A percentile compares a stretch with the other conserved stretches of the same genome.
Evolutionary conservation across 2,888 invertebrate species (phyloP).

Genomic region (Iphiclides podalirius): DNA sequence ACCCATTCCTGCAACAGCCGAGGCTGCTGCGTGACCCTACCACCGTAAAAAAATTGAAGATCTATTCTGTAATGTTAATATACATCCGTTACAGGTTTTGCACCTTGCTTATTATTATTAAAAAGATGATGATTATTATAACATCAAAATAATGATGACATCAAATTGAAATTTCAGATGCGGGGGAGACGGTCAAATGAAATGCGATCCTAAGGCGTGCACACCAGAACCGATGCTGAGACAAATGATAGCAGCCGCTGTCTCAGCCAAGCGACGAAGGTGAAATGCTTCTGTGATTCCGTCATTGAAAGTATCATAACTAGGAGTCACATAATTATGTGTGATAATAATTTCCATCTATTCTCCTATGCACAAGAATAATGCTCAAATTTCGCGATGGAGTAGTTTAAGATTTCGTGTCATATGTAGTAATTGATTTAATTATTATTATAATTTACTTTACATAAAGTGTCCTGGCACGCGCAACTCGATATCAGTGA

Average conservation of each 20-base stretch:
- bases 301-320: conserved; percentile 53
- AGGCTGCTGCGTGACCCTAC: too few species aligned
- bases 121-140: too few species aligned
- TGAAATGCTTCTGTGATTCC: conserved; percentile 66
- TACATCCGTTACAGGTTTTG: too few species aligned
- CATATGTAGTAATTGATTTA: conserved; percentile 69
- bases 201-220: conserved; percentile 94
- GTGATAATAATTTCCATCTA: conserved; percentile 69
- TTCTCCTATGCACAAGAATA: conserved; percentile 74
- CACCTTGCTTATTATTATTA: too few species aligned
- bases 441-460: conserved; percentile 54
- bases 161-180: conserved; percentile 89
- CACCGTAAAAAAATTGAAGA: too few species aligned
- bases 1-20: too few species aligned
- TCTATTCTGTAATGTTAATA: too few species aligned
- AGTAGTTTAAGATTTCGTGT: conserved; percentile 78
- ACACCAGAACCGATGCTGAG: conserved; percentile 94
- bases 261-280: conserved; percentile 86
- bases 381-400: conserved; percentile 77
- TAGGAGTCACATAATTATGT: conserved; percentile 54
- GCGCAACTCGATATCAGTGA: conserved; percentile 56
- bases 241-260: conserved; percentile 93
- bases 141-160: too few species aligned
- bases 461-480: conserved; percentile 68
- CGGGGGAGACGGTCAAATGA: conserved; percentile 95